Evolutionary conservation across 2,113 vertebrate genomes (phyloP), one percentile per base, ranked within the genome.

Genomic region (Cryptotis parvus): DNA sequence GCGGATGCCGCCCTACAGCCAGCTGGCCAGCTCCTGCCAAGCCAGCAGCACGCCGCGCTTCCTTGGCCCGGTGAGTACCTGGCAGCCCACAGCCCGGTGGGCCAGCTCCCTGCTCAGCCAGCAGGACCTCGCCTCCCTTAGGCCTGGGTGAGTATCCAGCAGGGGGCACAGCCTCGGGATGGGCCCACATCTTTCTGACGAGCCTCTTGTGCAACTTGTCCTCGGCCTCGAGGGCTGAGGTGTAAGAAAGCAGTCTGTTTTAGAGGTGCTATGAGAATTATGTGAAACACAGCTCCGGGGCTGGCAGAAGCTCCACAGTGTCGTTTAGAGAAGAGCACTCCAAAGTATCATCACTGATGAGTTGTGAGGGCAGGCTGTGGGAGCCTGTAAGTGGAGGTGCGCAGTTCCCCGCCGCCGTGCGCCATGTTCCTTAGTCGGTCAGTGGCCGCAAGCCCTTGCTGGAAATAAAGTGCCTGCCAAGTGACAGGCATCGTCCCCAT

Each of bases 31-130:
- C 96, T 98, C 87, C 97, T 99, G 72, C 98, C 99, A 79, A 98
- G 98, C 97, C 99, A 99, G 94, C 99, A 99, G 95, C 99, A 99
- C 49, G 98, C 98, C n/a, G n/a, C 66, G 98, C 99, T 39, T 98
- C 99, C 0, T 95, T 99, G 93, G 98, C 97, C 99, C 92, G 99
- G 99, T 99, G 97, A 98, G 98, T 98, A 94, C 92, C n/a, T n/a
- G n/a, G n/a, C n/a, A n/a, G n/a, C n/a, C n/a, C n/a, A n/a, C n/a
- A n/a, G n/a, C n/a, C n/a, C n/a, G n/a, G n/a, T n/a, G n/a, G n/a
- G n/a, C n/a, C n/a, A n/a, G n/a, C n/a, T n/a, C n/a, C n/a, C n/a
- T n/a, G n/a, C n/a, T n/a, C n/a, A n/a, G n/a, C n/a, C n/a, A n/a
- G n/a, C n/a, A n/a, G n/a, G n/a, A n/a, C n/a, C n/a, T n/a, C n/a